Conservation (phyloP, 2,888 invertebrate species). For the Heliconius ethilla region DNA sequence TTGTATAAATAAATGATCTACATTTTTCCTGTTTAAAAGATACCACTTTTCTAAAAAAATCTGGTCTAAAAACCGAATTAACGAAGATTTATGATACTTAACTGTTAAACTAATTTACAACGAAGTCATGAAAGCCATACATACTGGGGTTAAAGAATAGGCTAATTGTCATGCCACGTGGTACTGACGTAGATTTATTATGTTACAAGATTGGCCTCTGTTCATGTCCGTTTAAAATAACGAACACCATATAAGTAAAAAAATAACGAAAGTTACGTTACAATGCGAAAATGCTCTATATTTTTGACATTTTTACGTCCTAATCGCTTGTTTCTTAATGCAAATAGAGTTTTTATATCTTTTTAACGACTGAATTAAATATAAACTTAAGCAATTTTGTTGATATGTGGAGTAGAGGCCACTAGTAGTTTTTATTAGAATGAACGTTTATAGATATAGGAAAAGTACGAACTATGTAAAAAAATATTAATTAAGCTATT, state of each 20-base stretch:
- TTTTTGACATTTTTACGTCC: constrained; percentile 27
- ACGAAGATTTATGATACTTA: constrained; percentile 1
- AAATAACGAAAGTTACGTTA: constrained; percentile 33
- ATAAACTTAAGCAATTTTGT: constrained; percentile 1
- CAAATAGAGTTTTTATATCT: constrained; percentile 25
- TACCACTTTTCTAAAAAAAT: not conserved
- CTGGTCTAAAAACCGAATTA: not conserved
- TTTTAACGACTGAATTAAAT: constrained; percentile 20
- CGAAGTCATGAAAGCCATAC: not conserved
- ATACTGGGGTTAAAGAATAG: constrained; percentile 21
- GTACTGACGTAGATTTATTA: constrained; percentile 48
- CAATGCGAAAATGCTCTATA: constrained; percentile 24
- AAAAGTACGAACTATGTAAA: not conserved
- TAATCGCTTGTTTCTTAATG: constrained; percentile 23
- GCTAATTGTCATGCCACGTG: constrained; percentile 54
- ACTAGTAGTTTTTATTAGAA: not conserved
- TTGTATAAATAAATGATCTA: not conserved
- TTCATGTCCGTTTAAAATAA: constrained; percentile 45
- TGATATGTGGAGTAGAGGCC: not conserved
- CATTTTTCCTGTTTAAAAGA: not conserved
- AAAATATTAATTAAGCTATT: not conserved
- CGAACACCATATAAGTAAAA: constrained; percentile 44
- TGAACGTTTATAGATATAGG: not conserved
- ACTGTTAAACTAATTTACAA: constrained; percentile 19
- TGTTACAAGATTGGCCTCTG: constrained; percentile 40